Evolutionary conservation across 2,113 vertebrate genomes (phyloP).

Genomic region (Cephalophus harveyi): DNA sequence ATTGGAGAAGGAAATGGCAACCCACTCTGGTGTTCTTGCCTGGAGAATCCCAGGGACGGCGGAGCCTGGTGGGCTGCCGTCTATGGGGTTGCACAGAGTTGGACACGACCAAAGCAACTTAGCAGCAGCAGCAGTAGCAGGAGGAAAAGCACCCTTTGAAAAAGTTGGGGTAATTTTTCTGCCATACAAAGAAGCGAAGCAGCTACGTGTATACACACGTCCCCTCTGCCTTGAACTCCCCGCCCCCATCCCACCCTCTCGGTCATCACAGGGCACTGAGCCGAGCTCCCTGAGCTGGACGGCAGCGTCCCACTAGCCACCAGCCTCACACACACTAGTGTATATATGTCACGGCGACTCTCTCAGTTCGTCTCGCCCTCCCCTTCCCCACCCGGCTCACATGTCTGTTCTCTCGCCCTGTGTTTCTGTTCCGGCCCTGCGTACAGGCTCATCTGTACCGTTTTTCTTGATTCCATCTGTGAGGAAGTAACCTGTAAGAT

Average conservation of each 20-base stretch:
- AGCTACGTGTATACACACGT: not conserved
- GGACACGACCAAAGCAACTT: too few species aligned
- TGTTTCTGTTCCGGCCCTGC: not conserved
- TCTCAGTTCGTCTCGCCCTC: not conserved
- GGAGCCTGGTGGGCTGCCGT: too few species aligned
- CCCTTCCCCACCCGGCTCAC: not conserved
- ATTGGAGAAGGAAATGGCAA: too few species aligned
- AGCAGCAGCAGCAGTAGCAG: too few species aligned
- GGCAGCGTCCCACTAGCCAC: rapidly evolving
- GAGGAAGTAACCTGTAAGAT: too few species aligned
- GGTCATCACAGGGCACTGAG: not conserved
- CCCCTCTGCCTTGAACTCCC: not conserved
- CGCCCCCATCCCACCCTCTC: not conserved
- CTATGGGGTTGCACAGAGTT: too few species aligned
- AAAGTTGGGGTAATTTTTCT: not conserved
- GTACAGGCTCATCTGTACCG: not conserved
- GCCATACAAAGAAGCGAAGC: not conserved
- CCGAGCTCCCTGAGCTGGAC: not conserved
- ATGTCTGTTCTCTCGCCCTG: not conserved
- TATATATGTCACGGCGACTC: rapidly evolving
- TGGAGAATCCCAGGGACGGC: too few species aligned
- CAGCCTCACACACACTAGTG: not conserved
- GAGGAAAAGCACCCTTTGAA: not conserved
- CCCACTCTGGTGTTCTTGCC: too few species aligned
- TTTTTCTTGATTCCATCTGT: not conserved